Base-by-base conservation (phyloP, 2,113 vertebrate genomes). In the Myotis lucifugus region DNA sequence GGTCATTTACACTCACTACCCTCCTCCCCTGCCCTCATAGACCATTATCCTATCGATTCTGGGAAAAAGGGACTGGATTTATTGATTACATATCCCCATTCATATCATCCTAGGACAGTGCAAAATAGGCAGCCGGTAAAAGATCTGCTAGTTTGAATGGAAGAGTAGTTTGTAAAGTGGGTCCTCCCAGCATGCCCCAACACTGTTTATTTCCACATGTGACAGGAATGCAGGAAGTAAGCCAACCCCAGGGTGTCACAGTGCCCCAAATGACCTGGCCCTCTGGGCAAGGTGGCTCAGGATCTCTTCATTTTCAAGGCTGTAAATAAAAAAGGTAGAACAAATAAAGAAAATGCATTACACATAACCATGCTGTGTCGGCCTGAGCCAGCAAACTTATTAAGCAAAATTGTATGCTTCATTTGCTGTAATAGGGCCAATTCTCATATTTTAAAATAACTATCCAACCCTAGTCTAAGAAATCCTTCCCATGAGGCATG, bases 381-480 rank as follows among this genome's bases (percentile, higher is more conserved):
- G 17, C 27, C 13, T 79, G 50, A 42, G 74, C 52, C 42, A 78
- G 64, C 1, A 74, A 87, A 93, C 1, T 52, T 54, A 74, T 87
- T 64, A 85, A 85, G 50, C 37, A 91, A 82, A 29, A 64, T 18
- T n/a, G 82, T 88, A 50, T 70, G 61, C n/a, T 84, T 81, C 32
- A 32, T 37, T 78, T 81, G 52, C 21, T 96, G 88, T 83, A 11
- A 74, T 46, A 70, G 10, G 32, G 74, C 17, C 69, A 73, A 79
- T 81, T 37, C 42, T 90, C 34, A 42, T 64, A 85, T 74, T 95
- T 94, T 52, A 90, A 56, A 94, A 64, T 40, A 87, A 70, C 42
- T 79, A 23, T 40, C 70, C 77, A 97, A 76, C 0, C 11, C 7
- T 37, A 88, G 29, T 50, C 29, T 84, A 25, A 88, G 32, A 92